phyloP scores from a whole-genome alignment of 2,888 invertebrate species.

The Tridacna crocea region DNA sequence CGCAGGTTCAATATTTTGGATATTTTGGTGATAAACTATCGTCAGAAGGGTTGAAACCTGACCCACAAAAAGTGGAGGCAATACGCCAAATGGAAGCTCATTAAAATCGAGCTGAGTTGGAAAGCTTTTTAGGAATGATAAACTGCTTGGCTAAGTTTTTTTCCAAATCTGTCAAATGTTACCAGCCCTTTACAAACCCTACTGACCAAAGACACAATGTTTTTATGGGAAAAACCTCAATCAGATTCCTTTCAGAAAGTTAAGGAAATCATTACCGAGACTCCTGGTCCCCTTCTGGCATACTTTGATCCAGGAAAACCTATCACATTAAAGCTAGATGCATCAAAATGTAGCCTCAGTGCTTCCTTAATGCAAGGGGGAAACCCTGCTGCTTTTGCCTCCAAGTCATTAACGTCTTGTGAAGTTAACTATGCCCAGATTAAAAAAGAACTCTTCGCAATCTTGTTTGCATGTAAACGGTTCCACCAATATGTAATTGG shows the following conservation, averaged over 20 bases:
- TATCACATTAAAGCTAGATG: slow-evolving; percentile 10
- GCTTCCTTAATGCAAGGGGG: slow-evolving; percentile 55
- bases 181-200: slow-evolving; percentile 10
- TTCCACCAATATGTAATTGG: slow-evolving; percentile 43
- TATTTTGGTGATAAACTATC: slow-evolving; percentile 54
- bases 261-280: slow-evolving; percentile 5
- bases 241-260: slow-evolving; percentile 34
- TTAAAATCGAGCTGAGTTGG: slow-evolving; percentile 21
- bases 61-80: slow-evolving; percentile 29
- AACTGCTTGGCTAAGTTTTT: slow-evolving; percentile 15
- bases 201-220: neutral
- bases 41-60: slow-evolving; percentile 39
- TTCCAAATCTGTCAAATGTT: slow-evolving; percentile 14
- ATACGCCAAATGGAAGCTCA: neutral
- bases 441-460: slow-evolving; percentile 48
- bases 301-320: slow-evolving; percentile 20
- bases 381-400: slow-evolving; percentile 66
- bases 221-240: slow-evolving; percentile 29
- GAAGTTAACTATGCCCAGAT: slow-evolving; percentile 67
- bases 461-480: slow-evolving; percentile 3
- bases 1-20: slow-evolving; percentile 35
- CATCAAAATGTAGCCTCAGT: slow-evolving; percentile 18
- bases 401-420: slow-evolving; percentile 61
- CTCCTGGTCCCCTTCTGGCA: slow-evolving; percentile 12
- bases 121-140: slow-evolving; percentile 19